These are phyloP conservation scores for Nannobrachium achirus DNA, from an alignment of 2,113 vertebrate genomes.

Conservation along the genomic window DNA sequence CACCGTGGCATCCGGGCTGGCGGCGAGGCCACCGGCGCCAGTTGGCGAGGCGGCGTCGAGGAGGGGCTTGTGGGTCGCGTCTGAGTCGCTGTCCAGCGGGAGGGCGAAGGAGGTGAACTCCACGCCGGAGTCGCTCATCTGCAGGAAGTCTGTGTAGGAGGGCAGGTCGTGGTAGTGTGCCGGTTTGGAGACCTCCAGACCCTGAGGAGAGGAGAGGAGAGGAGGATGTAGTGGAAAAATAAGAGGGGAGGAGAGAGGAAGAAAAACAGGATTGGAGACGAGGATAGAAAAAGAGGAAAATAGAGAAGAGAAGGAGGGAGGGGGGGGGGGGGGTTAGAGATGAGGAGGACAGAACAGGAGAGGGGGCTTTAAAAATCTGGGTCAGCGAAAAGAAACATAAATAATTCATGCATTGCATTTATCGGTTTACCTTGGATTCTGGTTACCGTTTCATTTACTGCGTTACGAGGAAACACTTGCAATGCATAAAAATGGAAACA, in stretches of 20 bases:
- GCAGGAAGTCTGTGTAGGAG: conserved; percentile 69
- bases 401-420: conserved; percentile 62
- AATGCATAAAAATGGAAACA: neutral
- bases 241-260: neutral
- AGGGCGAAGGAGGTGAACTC: conserved; percentile 67
- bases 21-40: conserved; percentile 20
- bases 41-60: conserved; percentile 64
- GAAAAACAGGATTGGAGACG: neutral
- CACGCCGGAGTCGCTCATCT: conserved; percentile 78
- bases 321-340: neutral
- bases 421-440: conserved; percentile 48
- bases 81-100: conserved; percentile 78
- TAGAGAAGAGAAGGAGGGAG: neutral
- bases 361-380: conserved; percentile 36
- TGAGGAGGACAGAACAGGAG: neutral
- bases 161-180: conserved; percentile 70
- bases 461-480: neutral
- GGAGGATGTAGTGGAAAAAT: neutral
- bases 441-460: neutral
- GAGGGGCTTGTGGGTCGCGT: conserved; percentile 64
- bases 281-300: neutral
- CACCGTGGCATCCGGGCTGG: conserved; percentile 48
- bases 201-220: conserved; percentile 42
- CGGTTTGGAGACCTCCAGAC: conserved; percentile 75
- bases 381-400: conserved; percentile 55